phyloP scores from a whole-genome alignment of 2,888 invertebrate genomes.

The Periphyllus acericola region DNA sequence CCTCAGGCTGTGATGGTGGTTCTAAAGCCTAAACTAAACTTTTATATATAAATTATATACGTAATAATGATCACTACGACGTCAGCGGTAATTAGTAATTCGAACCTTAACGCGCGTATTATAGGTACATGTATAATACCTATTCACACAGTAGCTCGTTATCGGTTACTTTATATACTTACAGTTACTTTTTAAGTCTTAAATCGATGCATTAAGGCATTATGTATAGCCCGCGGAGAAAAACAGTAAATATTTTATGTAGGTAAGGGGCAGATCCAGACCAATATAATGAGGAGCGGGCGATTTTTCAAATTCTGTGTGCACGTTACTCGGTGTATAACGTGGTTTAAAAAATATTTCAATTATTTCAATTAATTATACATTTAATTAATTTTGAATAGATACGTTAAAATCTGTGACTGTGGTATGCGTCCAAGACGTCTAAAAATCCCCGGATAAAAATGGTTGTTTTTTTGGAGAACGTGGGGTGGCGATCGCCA shows the following conservation, averaged over 20 bases:
- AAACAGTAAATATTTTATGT: background rate
- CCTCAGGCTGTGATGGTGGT: constrained; percentile 26
- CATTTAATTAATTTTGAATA: no score
- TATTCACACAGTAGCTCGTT: constrained; percentile 25
- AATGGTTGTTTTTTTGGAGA: no score
- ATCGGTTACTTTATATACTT: constrained; percentile 33
- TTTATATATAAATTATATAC: background rate
- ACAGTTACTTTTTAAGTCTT: background rate
- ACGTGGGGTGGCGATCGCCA: no score
- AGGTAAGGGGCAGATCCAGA: no score
- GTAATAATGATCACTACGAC: constrained; percentile 36
- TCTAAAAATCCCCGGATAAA: no score
- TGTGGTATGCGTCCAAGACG: no score
- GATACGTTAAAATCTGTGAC: no score
- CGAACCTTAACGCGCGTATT: constrained; percentile 28
- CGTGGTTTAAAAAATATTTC: no score
- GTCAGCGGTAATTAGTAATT: constrained; percentile 42
- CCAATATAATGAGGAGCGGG: no score
- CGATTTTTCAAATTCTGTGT: no score
- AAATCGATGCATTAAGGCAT: constrained; percentile 8
- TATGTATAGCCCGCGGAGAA: background rate
- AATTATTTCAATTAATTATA: no score
- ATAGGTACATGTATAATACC: background rate
- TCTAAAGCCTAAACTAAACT: background rate
- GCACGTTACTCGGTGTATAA: no score